phyloP scores from a whole-genome alignment of 92 coral and sea anemone genomes.

The Metridium senile region DNA sequence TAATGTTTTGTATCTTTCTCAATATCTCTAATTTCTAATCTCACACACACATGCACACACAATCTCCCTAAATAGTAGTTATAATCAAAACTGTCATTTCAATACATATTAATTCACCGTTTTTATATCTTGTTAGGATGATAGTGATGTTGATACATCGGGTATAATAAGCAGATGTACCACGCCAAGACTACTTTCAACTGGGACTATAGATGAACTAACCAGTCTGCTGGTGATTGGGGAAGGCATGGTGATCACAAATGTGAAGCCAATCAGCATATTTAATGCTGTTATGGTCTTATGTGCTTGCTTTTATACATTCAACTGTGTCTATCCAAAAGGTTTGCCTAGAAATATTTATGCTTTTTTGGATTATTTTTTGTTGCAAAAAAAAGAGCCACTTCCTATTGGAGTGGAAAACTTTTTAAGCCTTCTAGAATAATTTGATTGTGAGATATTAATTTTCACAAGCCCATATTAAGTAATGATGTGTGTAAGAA shows the following conservation, averaged over 20 bases:
- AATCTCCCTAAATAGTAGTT: no score
- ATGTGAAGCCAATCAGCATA: neutral
- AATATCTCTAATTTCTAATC: no score
- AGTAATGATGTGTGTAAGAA: neutral
- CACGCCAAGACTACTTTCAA: neutral
- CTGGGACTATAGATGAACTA: neutral
- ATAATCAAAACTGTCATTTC: no score
- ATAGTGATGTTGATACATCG: neutral
- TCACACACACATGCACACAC: no score
- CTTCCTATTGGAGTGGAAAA: slow-evolving; percentile 10
- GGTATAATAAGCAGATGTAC: neutral
- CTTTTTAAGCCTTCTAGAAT: neutral
- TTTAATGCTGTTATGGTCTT: slow-evolving; percentile 8
- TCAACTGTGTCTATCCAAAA: slow-evolving; percentile 9
- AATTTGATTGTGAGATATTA: neutral
- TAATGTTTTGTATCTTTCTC: no score
- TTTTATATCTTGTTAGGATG: neutral
- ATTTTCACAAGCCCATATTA: neutral
- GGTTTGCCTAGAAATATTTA: neutral
- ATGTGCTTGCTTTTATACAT: neutral
- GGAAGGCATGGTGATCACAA: neutral
- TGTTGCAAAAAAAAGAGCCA: neutral
- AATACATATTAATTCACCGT: neutral
- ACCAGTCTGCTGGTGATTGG: neutral
- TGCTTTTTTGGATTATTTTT: neutral